phyloP scores from a whole-genome alignment of 2,797 vertebrate species.

The Allenopithecus nigroviridis region DNA sequence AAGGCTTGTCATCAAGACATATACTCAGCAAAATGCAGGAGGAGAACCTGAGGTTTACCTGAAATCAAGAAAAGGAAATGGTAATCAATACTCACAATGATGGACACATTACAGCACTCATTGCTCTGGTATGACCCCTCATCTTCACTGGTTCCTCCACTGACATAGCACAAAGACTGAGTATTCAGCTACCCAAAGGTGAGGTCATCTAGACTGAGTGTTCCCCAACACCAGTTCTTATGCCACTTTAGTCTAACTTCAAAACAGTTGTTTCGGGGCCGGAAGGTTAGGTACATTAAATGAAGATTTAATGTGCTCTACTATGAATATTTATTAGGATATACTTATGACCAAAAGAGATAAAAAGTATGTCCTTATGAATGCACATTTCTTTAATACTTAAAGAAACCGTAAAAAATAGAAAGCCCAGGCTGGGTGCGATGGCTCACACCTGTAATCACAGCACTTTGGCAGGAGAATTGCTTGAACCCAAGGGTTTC shows the following conservation, averaged over 20 bases:
- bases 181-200: background rate
- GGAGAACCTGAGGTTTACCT: background rate
- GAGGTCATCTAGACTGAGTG: background rate
- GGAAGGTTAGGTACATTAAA: background rate
- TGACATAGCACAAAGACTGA: background rate
- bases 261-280: background rate
- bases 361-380: background rate
- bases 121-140: background rate
- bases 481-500: background rate
- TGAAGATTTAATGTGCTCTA: background rate
- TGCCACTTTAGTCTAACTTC: background rate
- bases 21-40: background rate
- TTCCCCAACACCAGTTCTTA: background rate
- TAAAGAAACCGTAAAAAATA: background rate
- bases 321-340: background rate
- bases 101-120: background rate
- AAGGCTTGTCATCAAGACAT: background rate
- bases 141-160: background rate
- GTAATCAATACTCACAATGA: background rate
- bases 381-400: background rate
- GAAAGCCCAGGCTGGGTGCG: background rate
- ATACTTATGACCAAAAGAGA: background rate
- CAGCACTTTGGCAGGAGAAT: background rate
- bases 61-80: background rate
- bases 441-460: background rate